Conservation (phyloP, 2,888 invertebrate genomes). For the Erebia ligea region DNA sequence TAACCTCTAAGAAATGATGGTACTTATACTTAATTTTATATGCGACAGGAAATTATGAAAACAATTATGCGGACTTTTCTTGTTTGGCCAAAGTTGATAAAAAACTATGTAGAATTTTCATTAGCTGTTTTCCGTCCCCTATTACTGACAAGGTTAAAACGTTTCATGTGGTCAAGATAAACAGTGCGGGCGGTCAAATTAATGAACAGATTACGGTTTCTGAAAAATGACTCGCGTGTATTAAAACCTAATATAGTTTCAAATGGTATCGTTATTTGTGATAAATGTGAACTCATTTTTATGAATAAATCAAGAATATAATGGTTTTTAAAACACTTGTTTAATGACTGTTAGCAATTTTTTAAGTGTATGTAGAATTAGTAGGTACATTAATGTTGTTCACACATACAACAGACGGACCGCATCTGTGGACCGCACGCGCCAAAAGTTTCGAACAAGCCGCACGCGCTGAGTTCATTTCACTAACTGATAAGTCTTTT, state of each 20-base stretch:
- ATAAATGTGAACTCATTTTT: neutral
- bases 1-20: too few relatives aligned
- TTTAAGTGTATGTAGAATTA: neutral
- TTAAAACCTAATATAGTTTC: slow-evolving; percentile 1
- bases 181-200: slow-evolving; percentile 7
- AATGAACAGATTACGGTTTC: slow-evolving; percentile 11
- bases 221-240: slow-evolving; percentile 4
- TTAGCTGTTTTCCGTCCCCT: slow-evolving; percentile 13
- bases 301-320: neutral
- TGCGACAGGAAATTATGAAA: slow-evolving; percentile 51
- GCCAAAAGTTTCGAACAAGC: neutral
- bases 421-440: neutral
- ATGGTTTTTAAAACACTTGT: neutral
- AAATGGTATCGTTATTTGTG: neutral
- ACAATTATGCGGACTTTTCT: slow-evolving; percentile 47
- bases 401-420: neutral
- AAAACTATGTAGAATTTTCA: slow-evolving; percentile 12
- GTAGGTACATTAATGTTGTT: neutral
- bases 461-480: neutral
- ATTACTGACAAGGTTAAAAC: slow-evolving; percentile 20
- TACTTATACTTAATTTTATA: slow-evolving; percentile 20
- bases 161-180: slow-evolving; percentile 5
- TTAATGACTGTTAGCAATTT: neutral
- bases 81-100: slow-evolving; percentile 31
- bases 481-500: too few relatives aligned